Base-by-base conservation (phyloP, 2,113 vertebrate species). In the Heterochromis multidens region DNA sequence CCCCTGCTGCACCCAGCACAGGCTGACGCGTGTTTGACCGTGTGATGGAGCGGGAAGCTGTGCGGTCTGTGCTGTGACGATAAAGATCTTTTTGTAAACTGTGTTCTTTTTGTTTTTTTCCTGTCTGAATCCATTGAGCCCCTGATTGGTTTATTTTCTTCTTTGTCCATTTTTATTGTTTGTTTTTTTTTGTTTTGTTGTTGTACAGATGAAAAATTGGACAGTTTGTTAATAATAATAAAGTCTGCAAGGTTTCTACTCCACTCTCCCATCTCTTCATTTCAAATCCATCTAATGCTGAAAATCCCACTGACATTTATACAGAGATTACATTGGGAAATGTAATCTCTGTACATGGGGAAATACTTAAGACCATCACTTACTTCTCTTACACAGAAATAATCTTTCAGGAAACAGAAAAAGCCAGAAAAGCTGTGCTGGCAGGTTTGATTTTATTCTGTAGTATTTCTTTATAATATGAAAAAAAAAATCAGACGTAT, bases 181-280 rank as follows among this genome's bases (percentile, higher is more conserved):
- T 86, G 94, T 94, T 96, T 87, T 79, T 60, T 87, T 88, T 80
- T 94, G 27, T 87, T 27, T 88, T 91, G 77, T 90, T 91, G 89
- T 97, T 98, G 97, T 99, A 98, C 97, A 97, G 97, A 97, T 95
- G 95, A 97, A 97, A 96, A 90, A 96, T 93, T 95, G 97, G 96
- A 97, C 96, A 97, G 96, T 99, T 98, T 98, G 97, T 98, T 98
- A 97, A 98, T 98, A 97, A 98, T 96, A 96, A 96, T 96, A 97
- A 94, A 93, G 92, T 95, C 97, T 97, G 97, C 97, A 98, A 94
- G 97, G 96, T 97, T 98, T 97, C 95, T 95, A 96, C n/a, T 79
- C 86, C 3, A 14, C 61, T 58, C 83, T 89, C 35, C 3, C 0
- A 0, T 70, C 17, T 74, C 1, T 82, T 76, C 14, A 17, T 87